Percentiles rank a stretch among this genome's conserved stretches.
phyloP scores from a whole-genome alignment of 2,797 vertebrate species.

The Premnoplex brunnescens region DNA sequence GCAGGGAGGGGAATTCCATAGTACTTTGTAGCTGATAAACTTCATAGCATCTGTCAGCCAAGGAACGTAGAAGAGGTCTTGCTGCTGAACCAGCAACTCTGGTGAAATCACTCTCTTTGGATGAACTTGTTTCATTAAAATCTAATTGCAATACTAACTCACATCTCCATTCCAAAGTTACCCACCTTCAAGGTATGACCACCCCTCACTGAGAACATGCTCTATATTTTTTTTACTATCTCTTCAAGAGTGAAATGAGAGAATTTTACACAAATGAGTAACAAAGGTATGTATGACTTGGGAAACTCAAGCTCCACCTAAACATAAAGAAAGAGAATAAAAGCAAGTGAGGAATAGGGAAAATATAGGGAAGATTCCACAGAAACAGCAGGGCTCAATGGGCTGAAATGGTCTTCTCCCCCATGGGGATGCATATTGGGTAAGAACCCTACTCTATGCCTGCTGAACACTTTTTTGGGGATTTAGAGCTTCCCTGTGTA shows the following conservation, averaged over 20 bases:
- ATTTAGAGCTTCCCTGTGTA: not conserved
- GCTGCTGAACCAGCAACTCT: not conserved
- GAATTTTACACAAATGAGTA: not conserved
- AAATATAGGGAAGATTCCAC: not conserved
- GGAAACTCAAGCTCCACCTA: not conserved
- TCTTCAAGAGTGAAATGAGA: not conserved
- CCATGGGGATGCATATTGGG: accelerated
- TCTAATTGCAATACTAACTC: not conserved
- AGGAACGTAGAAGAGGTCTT: not conserved
- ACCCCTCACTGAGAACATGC: not conserved
- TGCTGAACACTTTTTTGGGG: not conserved
- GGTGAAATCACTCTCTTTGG: not conserved
- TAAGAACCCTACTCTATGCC: not conserved
- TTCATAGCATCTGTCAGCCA: not conserved
- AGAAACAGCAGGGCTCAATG: not conserved
- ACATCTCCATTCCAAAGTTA: not conserved
- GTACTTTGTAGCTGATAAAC: not conserved
- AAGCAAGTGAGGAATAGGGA: not conserved
- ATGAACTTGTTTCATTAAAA: not conserved
- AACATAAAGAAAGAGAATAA: not conserved
- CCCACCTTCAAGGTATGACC: not conserved
- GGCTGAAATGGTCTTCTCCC: not conserved
- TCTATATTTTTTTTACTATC: not conserved
- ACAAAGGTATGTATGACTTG: not conserved
- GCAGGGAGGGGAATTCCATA: not conserved